A percentile compares a stretch with the other conserved stretches of the same genome.
phyloP scores from a whole-genome alignment of 37 sponge, comb jelly and placozoan genomes.

The Chondrilla cf. caribensis region DNA sequence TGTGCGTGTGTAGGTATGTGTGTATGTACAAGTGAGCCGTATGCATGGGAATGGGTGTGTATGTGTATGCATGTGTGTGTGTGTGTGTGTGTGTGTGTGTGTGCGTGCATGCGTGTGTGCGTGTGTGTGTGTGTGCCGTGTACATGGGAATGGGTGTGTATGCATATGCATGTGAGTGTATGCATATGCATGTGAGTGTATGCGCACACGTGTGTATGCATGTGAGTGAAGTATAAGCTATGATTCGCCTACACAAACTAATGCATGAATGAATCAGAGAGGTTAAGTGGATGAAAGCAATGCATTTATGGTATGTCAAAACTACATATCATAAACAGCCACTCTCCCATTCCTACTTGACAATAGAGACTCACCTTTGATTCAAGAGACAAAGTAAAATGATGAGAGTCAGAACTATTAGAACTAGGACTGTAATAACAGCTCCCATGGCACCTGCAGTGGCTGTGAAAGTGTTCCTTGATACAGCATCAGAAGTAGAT shows the following conservation, averaged over 20 bases:
- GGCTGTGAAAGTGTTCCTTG: conserved; percentile 18
- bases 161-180: background rate
- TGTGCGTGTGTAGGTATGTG: too few species aligned
- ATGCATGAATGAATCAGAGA: too few species aligned
- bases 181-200: background rate
- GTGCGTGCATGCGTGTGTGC: conserved; percentile 3
- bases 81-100: conserved; percentile 33
- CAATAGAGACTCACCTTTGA: background rate
- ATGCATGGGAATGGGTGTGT: conserved; percentile 18
- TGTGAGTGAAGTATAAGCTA: too few species aligned
- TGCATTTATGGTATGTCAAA: too few species aligned
- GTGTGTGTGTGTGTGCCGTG: too few species aligned
- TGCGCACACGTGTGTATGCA: too few species aligned
- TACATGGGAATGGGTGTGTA: background rate
- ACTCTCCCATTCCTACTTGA: too few species aligned
- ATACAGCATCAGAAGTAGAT: conserved; percentile 23
- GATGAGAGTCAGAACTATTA: background rate
- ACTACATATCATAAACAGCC: too few species aligned
- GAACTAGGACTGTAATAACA: background rate
- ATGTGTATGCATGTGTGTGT: conserved; percentile 25
- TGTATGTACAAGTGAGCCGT: too few species aligned
- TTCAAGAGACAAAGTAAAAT: background rate
- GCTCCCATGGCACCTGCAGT: conserved; percentile 3
- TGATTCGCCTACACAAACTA: too few species aligned
- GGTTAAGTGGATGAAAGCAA: too few species aligned